Conservation (phyloP, 1,140 invertebrate genomes). For the Aphaenogaster rudis region DNA sequence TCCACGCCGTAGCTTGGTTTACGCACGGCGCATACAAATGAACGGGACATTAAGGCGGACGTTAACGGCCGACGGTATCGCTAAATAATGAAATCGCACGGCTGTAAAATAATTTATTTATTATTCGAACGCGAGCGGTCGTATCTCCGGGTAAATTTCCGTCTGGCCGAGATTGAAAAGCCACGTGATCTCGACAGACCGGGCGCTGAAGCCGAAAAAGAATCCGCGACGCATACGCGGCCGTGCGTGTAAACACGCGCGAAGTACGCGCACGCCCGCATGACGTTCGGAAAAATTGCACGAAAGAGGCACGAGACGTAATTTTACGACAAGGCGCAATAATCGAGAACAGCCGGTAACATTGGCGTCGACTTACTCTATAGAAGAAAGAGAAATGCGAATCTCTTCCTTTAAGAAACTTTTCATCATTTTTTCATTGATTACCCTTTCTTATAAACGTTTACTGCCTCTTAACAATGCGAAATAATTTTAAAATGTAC, state of each 20-base stretch:
- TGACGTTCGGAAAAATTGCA: conserved; percentile 14
- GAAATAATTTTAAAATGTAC: background rate
- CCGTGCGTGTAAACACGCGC: background rate
- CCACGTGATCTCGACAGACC: background rate
- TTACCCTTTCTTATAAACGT: background rate
- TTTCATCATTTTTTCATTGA: background rate
- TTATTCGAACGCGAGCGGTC: conserved; percentile 69
- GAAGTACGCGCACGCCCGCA: background rate
- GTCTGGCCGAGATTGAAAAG: conserved; percentile 28
- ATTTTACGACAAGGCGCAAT: conserved; percentile 36
- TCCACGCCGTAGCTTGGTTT: conserved; percentile 55
- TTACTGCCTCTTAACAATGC: no score
- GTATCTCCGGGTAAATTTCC: conserved; percentile 27
- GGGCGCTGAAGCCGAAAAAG: background rate
- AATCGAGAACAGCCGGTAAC: background rate
- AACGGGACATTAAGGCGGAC: conserved; percentile 72
- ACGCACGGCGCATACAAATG: conserved; percentile 60
- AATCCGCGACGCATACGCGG: background rate
- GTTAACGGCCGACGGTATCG: conserved; percentile 77
- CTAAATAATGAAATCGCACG: conserved; percentile 80
- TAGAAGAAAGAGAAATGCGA: background rate
- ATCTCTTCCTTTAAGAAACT: background rate
- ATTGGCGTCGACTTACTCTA: background rate
- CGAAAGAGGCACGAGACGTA: background rate
- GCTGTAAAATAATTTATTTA: conserved; percentile 82